A percentile compares a stretch with the other conserved stretches of the same genome.
Conservation (phyloP, 2,113 vertebrate genomes). For the Zosterops japonicus region DNA sequence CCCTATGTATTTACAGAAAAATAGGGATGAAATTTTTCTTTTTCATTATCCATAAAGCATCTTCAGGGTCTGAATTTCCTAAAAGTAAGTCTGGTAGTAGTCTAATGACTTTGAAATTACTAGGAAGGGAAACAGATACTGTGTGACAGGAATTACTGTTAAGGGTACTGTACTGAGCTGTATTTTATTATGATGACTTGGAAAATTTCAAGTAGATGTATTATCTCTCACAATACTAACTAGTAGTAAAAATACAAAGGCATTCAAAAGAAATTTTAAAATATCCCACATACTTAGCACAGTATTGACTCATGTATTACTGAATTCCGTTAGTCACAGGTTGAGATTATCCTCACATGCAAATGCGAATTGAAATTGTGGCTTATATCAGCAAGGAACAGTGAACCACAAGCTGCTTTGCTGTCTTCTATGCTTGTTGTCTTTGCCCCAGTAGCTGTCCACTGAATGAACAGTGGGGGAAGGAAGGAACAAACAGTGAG, state of each 20-base stretch:
- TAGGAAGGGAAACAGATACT: not conserved
- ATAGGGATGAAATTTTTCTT: slow-evolving; percentile 55
- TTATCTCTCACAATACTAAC: not conserved
- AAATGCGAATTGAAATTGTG: not conserved
- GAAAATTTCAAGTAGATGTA: not conserved
- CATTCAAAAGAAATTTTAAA: not conserved
- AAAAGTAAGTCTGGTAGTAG: not conserved
- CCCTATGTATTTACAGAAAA: slow-evolving; percentile 79
- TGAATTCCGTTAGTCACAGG: not conserved
- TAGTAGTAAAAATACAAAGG: not conserved
- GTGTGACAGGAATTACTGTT: not conserved
- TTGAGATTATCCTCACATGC: not conserved
- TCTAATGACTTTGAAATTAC: not conserved
- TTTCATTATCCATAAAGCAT: not conserved
- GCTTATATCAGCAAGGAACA: not conserved
- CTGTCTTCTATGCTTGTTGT: not conserved
- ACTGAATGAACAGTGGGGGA: not conserved
- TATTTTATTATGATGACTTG: not conserved
- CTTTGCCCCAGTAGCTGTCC: not conserved
- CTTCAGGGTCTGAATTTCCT: not conserved
- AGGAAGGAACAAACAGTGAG: not conserved
- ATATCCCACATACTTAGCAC: not conserved
- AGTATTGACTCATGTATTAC: not conserved
- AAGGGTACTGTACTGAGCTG: not conserved
- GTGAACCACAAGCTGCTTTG: not conserved